Conservation (phyloP, 1,140 invertebrate genomes). For the Bombus polaris region DNA sequence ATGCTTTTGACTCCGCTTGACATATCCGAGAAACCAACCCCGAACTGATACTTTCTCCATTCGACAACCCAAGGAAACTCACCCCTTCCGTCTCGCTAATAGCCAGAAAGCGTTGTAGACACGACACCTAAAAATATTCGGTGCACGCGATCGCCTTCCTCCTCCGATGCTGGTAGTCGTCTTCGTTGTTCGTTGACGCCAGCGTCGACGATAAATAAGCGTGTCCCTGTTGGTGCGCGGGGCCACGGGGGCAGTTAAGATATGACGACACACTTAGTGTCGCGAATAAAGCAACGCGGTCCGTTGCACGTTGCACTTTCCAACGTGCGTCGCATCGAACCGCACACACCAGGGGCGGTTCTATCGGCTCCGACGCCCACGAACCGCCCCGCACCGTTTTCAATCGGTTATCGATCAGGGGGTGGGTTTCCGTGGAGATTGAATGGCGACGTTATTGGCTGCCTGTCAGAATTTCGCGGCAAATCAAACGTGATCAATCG, state of each 20-base stretch:
- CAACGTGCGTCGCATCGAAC: slow-evolving; percentile 43
- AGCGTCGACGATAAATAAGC: slow-evolving; percentile 63
- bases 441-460: slow-evolving; percentile 24
- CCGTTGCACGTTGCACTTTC: slow-evolving; percentile 47
- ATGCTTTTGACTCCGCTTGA: too few species aligned
- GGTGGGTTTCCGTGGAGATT: slow-evolving; percentile 12
- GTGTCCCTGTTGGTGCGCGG: slow-evolving; percentile 32
- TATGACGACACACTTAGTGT: slow-evolving; percentile 65
- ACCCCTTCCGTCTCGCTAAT: background rate
- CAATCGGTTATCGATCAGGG: slow-evolving; percentile 58
- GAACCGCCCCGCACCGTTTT: slow-evolving; percentile 39
- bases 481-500: slow-evolving; percentile 4
- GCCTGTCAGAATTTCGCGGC: background rate
- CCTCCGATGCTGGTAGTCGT: slow-evolving; percentile 31
- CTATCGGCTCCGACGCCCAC: slow-evolving; percentile 48
- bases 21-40: too few species aligned
- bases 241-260: slow-evolving; percentile 50
- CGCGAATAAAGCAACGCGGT: slow-evolving; percentile 59
- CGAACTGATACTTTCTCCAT: background rate
- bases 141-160: slow-evolving; percentile 44
- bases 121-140: slow-evolving; percentile 61
- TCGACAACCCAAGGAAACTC: background rate
- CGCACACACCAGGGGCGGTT: slow-evolving; percentile 46
- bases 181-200: slow-evolving; percentile 55
- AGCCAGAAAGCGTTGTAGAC: background rate